phyloP scores from a whole-genome alignment of 2,797 vertebrate genomes.

The Numenius phaeopus region DNA sequence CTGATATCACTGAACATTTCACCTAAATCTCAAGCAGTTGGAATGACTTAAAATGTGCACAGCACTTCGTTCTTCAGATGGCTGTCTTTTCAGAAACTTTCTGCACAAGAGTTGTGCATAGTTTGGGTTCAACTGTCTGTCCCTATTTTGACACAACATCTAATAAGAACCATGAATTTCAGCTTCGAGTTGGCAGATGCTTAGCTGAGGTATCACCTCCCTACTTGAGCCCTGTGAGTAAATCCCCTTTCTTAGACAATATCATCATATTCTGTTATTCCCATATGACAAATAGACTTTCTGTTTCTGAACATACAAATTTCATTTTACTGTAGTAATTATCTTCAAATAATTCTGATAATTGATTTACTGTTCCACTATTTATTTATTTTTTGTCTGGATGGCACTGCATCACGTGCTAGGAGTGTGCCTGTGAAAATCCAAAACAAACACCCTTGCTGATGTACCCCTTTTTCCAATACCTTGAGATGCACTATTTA shows the following conservation, averaged over 20 bases:
- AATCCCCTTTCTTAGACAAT: not conserved
- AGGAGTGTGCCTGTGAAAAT: not conserved
- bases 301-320: not conserved
- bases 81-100: not conserved
- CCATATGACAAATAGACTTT: not conserved
- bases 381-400: not conserved
- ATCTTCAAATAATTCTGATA: not conserved
- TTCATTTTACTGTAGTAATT: not conserved
- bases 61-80: not conserved
- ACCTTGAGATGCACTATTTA: not conserved
- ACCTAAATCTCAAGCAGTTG: not conserved
- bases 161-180: not conserved
- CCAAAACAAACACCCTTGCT: not conserved
- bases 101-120: not conserved
- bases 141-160: not conserved
- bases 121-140: not conserved
- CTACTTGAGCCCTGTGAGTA: not conserved
- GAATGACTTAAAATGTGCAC: not conserved
- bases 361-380: not conserved
- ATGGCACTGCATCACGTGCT: not conserved
- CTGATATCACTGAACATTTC: not conserved
- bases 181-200: not conserved
- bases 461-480: not conserved
- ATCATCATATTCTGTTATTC: not conserved
- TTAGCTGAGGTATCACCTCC: not conserved